Evolutionary conservation across 2,888 invertebrate genomes (phyloP), one percentile per base, ranked within the genome.

Genomic region (Dusona sp.): DNA sequence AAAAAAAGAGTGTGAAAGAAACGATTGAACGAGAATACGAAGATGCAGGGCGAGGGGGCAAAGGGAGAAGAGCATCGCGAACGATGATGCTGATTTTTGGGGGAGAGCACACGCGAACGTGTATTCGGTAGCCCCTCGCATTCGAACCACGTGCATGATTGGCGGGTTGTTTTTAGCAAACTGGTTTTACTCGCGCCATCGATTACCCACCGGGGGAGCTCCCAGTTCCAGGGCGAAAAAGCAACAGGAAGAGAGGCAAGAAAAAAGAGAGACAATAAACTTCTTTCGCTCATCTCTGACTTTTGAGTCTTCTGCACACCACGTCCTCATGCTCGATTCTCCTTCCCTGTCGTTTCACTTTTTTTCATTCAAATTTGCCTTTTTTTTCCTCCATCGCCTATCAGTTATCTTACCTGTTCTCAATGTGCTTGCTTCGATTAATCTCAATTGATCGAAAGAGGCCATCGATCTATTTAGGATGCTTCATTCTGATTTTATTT

Each of bases 91-190:
- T 79, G 77, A 51, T 87, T 74, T 83, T 77, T 72, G 57, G 81
- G 75, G 67, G 68, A 73, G 82, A 67, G 83, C 73, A 85, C 86
- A 86, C 83, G 88, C 82, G 84, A 89, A 87, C 86, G 90, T 90
- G 90, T 91, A 91, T 92, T 92, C 92, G 91, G 92, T 92, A 92
- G 92, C 92, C 87, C 29, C 89, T 84, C 86, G 90, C 86, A 84
- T 88, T 88, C 85, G 89, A 90, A 90, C 90, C 88, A 78, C 88
- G 80, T 85, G 85, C 89, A 81, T 83, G 89, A 90, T 91, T 87
- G 91, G 89, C 90, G 90, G 91, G 91, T 92, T 92, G 91, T 92
- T 92, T 92, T 92, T 92, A 92, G 92, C 92, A 92, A 92, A 92
- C 92, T 91, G 93, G 93, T 92, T 92, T 91, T 91, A 89, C 90